Percentiles rank a stretch among this genome's conserved stretches.
Evolutionary conservation across 2,797 vertebrate genomes (phyloP).

Genomic region (Choloepus didactylus): DNA sequence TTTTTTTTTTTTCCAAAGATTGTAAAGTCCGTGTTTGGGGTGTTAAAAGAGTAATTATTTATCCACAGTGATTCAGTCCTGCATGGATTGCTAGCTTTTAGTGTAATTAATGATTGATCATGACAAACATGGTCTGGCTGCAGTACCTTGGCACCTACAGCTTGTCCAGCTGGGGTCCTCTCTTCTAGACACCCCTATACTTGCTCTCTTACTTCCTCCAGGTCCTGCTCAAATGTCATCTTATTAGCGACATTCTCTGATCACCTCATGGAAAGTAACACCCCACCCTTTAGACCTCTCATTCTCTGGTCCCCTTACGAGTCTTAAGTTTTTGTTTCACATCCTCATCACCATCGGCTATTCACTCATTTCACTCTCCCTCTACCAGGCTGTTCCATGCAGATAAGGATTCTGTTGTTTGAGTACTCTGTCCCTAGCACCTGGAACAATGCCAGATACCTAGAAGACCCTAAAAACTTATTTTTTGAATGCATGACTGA

Average conservation of each 20-base stretch:
- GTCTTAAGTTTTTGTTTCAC: not conserved
- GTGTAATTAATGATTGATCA: not conserved
- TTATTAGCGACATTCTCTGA: not conserved
- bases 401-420: not conserved
- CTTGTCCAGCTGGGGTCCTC: not conserved
- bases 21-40: not conserved
- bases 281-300: not conserved
- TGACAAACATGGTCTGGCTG: not conserved
- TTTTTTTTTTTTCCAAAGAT: slow-evolving; percentile 51
- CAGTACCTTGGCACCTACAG: not conserved
- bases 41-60: not conserved
- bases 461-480: not conserved
- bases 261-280: not conserved
- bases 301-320: not conserved
- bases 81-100: not conserved
- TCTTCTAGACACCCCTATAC: not conserved
- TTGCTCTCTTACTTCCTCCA: not conserved
- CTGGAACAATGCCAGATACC: not conserved
- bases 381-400: not conserved
- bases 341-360: not conserved
- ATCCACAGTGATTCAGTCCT: not conserved
- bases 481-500: not conserved
- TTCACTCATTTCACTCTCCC: not conserved
- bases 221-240: not conserved
- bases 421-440: not conserved